Base-by-base conservation (phyloP, 2,113 vertebrate species). In the Tyrannus savana region DNA sequence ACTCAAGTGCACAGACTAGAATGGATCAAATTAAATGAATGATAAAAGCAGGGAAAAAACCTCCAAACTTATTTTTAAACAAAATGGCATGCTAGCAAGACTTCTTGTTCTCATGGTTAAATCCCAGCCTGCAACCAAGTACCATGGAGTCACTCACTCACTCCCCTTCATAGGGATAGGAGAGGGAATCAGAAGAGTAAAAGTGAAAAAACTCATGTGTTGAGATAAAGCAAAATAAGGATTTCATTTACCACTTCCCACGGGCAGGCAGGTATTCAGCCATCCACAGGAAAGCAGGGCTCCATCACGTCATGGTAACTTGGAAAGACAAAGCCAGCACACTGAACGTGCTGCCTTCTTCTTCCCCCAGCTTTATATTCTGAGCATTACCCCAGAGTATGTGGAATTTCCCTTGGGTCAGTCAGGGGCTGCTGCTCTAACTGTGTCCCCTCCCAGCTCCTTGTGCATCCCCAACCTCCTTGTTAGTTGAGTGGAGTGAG, bases 1-100 rank as follows among this genome's bases (percentile, higher is more conserved):
- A 96, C 86, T 81, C 95, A 96, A 97, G 87, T 86, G 63, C 50
- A 81, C 84, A 90, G 76, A 96, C 78, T 90, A 96, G 73, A 97
- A 97, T 96, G 91, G 95, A 96, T 95, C 90, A 89, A 77, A 90
- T 88, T 66, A 53, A 97, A 93, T 77, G 71, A 78, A 81, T 59
- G 17, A 96, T 91, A 96, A 93, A 95, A 94, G 41, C 49, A 82
- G 63, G 17, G 8, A n/a, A 67, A 53, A 90, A 44, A 9, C 12
- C 1, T 2, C 3, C 10, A 59, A 83, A 76, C 2, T 3, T 69
- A n/a, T 76, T 89, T 93, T 96, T 82, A 85, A 89, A 87, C 44
- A 93, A 95, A 96, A 60, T 5, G 17, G 63, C 67, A 86, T 91
- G 73, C 69, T 92, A 81, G 79, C 91, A 86, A 79, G 37, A 71